These are phyloP conservation scores for Lasius platythorax DNA, from an alignment of 2,888 invertebrate genomes.

Conservation along the genomic window DNA sequence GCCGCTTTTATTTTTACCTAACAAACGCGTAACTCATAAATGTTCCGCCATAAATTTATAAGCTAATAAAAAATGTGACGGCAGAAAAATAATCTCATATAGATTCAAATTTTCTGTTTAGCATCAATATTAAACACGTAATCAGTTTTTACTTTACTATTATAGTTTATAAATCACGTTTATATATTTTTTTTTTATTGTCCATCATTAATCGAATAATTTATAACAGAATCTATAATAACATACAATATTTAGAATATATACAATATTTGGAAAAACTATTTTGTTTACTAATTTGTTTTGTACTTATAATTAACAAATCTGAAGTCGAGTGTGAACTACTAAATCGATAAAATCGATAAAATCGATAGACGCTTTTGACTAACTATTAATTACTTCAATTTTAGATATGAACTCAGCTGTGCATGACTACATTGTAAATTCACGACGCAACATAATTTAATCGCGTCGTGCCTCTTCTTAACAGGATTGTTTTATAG, in stretches of 20 bases:
- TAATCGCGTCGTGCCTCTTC: constrained; percentile 8
- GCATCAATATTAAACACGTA: constrained; percentile 4
- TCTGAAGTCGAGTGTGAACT: neutral
- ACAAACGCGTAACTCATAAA: constrained; percentile 5
- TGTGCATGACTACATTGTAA: constrained; percentile 8
- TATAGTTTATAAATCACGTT: constrained; percentile 14
- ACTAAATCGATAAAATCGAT: constrained; percentile 8
- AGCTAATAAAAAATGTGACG: constrained; percentile 22
- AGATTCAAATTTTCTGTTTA: constrained; percentile 35
- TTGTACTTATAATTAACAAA: neutral
- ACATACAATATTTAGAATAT: neutral
- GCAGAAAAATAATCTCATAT: constrained; percentile 52
- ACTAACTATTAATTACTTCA: constrained; percentile 33
- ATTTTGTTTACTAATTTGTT: neutral
- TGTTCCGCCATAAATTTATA: neutral
- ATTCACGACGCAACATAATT: constrained; percentile 22
- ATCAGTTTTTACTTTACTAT: constrained; percentile 12
- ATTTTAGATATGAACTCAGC: constrained; percentile 22
- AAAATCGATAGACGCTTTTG: constrained; percentile 26
- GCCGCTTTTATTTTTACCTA: neutral
- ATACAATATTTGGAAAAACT: neutral
- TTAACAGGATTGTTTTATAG: constrained; percentile 28
- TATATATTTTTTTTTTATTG: neutral
- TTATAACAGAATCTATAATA: neutral
- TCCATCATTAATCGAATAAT: neutral